These are phyloP conservation scores for Camelus dromedarius DNA, from an alignment of 2,113 vertebrate genomes.

Conservation along the genomic window DNA sequence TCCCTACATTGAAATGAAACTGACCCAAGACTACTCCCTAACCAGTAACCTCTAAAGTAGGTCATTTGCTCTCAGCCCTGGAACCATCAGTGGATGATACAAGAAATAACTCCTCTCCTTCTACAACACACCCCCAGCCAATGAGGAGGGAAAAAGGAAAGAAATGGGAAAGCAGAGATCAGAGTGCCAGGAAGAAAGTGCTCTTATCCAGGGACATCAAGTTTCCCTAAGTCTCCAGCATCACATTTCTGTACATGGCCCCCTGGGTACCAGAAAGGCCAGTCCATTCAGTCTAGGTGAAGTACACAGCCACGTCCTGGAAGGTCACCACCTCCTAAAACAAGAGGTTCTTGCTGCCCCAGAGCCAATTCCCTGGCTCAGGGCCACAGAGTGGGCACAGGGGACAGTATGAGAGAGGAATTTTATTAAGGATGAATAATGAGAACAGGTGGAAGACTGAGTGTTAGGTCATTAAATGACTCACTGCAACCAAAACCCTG, in stretches of 20 bases:
- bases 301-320: constrained; percentile 49
- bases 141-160: not conserved
- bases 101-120: not conserved
- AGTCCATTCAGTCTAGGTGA: constrained; percentile 27
- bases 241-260: constrained; percentile 50
- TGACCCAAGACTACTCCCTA: constrained; percentile 14
- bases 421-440: not conserved
- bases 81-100: not conserved
- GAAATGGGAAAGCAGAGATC: not conserved
- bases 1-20: not conserved
- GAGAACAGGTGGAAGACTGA: not conserved
- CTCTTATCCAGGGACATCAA: constrained; percentile 47
- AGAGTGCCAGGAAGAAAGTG: constrained; percentile 1
- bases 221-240: constrained; percentile 59
- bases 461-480: not conserved
- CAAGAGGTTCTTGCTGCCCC: constrained; percentile 26
- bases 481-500: not conserved
- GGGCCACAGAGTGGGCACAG: not conserved
- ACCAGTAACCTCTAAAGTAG: not conserved
- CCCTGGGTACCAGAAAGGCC: not conserved
- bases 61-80: not conserved
- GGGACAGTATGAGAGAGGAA: not conserved
- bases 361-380: constrained; percentile 12
- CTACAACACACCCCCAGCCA: not conserved
- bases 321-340: constrained; percentile 66